These are phyloP conservation scores for Polylopha cassiicola DNA, from an alignment of 2,888 invertebrate species.

Conservation along the genomic window DNA sequence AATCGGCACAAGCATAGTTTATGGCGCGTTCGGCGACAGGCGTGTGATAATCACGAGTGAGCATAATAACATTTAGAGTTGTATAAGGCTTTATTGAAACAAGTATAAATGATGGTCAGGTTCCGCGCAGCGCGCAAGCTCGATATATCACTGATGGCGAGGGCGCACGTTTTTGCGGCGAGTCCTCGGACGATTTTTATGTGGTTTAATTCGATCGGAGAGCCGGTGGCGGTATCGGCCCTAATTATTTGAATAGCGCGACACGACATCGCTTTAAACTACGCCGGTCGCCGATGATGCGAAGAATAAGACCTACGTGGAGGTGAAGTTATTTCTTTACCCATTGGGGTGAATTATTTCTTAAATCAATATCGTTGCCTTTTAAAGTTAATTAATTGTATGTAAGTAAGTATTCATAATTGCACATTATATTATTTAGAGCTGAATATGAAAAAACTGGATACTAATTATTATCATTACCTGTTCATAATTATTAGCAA, in stretches of 20 bases:
- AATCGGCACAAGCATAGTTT: conserved; percentile 40
- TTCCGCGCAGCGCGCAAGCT: conserved; percentile 33
- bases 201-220: conserved; percentile 66
- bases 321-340: conserved; percentile 28
- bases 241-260: conserved; percentile 74
- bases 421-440: too few species aligned
- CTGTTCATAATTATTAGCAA: too few species aligned
- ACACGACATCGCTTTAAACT: conserved; percentile 60
- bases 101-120: conserved; percentile 43
- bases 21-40: conserved; percentile 32
- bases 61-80: conserved; percentile 33
- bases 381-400: too few species aligned
- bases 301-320: conserved; percentile 35
- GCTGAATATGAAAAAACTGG: too few species aligned
- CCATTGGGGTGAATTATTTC: too few species aligned
- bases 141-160: conserved; percentile 50
- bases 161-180: conserved; percentile 51
- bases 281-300: conserved; percentile 60
- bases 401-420: too few species aligned
- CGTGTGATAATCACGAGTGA: conserved; percentile 31
- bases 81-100: conserved; percentile 48
- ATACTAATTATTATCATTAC: too few species aligned
- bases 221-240: conserved; percentile 57
- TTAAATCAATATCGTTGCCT: too few species aligned
- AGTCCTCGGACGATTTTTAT: conserved; percentile 55